A percentile compares a stretch with the other conserved stretches of the same genome.
Evolutionary conservation across 2,888 invertebrate genomes (phyloP).

Genomic region (Acleris cristana): DNA sequence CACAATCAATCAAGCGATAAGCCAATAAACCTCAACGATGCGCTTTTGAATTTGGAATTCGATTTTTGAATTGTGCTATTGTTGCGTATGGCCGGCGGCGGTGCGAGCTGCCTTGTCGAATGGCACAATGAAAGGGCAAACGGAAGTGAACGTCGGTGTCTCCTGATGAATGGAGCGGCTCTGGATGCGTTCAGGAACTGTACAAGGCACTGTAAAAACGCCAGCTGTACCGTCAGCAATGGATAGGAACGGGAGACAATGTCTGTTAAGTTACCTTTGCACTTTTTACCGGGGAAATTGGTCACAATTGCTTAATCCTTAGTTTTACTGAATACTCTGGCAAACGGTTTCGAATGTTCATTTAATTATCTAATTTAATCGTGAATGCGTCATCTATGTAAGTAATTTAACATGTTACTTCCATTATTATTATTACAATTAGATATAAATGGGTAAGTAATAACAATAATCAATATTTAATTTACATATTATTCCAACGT

Average conservation of each 20-base stretch:
- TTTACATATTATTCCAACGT: not conserved
- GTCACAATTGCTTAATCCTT: not conserved
- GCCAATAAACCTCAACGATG: constrained; percentile 85
- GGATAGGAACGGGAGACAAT: constrained; percentile 25
- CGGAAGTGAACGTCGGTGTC: constrained; percentile 79
- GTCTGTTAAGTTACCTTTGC: not conserved
- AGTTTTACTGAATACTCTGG: not conserved
- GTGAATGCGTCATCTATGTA: too few species aligned
- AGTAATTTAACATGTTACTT: too few species aligned
- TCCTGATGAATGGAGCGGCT: constrained; percentile 66
- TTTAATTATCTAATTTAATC: too few species aligned
- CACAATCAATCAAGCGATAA: constrained; percentile 84
- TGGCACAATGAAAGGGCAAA: constrained; percentile 76
- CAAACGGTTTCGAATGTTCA: too few species aligned
- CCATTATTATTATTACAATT: too few species aligned
- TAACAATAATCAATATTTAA: too few species aligned
- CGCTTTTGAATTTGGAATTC: constrained; percentile 81
- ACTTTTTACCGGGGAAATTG: too few species aligned
- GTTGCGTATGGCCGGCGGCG: constrained; percentile 75
- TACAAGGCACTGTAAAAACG: constrained; percentile 63
- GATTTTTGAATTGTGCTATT: constrained; percentile 77
- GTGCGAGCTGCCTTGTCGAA: constrained; percentile 73
- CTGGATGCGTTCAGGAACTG: constrained; percentile 72
- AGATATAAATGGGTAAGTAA: too few species aligned
- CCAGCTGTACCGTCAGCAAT: constrained; percentile 55